These are phyloP conservation scores for Lithophane ornitopus DNA, from an alignment of 2,888 invertebrate genomes.

Conservation along the genomic window DNA sequence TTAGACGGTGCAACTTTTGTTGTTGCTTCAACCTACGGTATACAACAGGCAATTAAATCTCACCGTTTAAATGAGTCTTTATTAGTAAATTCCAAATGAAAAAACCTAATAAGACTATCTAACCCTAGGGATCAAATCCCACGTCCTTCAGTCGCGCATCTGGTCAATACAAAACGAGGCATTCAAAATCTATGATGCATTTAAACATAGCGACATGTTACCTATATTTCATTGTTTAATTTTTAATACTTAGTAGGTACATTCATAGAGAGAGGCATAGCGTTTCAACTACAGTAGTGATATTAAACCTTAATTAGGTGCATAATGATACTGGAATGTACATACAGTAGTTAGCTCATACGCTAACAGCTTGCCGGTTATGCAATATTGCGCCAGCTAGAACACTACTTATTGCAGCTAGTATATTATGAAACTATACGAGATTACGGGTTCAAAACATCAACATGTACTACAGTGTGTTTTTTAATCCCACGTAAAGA, in stretches of 20 bases:
- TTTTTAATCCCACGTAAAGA: too few species aligned
- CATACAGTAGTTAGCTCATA: constrained; percentile 32
- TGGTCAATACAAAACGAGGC: too few species aligned
- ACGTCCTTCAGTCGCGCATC: too few species aligned
- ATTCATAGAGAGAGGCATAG: constrained; percentile 16
- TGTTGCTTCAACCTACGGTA: background rate
- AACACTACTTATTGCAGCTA: constrained; percentile 1
- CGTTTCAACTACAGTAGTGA: constrained; percentile 24
- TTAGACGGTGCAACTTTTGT: background rate
- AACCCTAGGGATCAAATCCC: background rate
- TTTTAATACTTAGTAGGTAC: background rate
- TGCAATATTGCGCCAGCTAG: constrained; percentile 41
- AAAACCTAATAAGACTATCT: background rate
- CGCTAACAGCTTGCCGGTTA: constrained; percentile 34
- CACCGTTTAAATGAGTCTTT: background rate
- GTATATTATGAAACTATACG: constrained; percentile 12
- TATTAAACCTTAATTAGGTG: constrained; percentile 46
- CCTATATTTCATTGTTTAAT: background rate
- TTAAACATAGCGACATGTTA: background rate
- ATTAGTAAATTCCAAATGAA: background rate
- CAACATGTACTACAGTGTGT: background rate
- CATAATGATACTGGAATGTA: constrained; percentile 38
- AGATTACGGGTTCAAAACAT: background rate
- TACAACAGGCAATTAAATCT: background rate
- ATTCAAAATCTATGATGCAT: background rate